Base-by-base conservation (phyloP, 2,888 invertebrate genomes). In the Nomada goodeniana region DNA sequence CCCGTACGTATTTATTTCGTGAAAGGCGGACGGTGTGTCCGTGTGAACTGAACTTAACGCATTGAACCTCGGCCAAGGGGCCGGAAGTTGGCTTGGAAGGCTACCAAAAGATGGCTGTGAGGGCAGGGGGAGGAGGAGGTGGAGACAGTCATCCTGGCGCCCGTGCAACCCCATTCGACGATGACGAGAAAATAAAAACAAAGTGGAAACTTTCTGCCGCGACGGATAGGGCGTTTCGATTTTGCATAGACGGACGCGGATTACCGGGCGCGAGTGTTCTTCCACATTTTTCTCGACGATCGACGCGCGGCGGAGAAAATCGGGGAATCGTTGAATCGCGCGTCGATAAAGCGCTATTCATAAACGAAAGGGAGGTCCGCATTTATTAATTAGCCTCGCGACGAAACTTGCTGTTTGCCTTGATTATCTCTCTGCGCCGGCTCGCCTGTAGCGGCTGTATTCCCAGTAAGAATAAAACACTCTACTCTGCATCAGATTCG, bases 61-160 rank as follows among this genome's bases (percentile, higher is more conserved):
- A 78, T 88, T 89, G 90, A 88, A 88, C 85, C 76, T 79, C 64
- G 80, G 89, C 90, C 90, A 90, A 90, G 85, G 81, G 80, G 80
- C 78, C 83, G 82, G 89, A 85, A 83, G 87, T 87, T 82, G 78
- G 65, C 78, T 91, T 91, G 91, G 91, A 90, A 87, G 84, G 77
- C 83, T 87, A 88, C 90, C 91, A 91, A 90, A 82, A 85, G 86
- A 53, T n/a, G 44, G 1, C 57, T 26, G 57, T 11, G 9, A 10
- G 57, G 23, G 23, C 20, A 0, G 23, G 26, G 61, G 53, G 52
- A 23, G n/a, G 50, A 15, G 36, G 36, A 52, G 77, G 44, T 68
- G 59, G 70, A 74, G 71, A 79, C 84, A 87, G 89, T 83, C 89
- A 63, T 76, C 79, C 81, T 86, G 90, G 89, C 90, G 90, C 90